Base-by-base conservation (phyloP, 2,113 vertebrate genomes). In the Anarrhichthys ocellatus region DNA sequence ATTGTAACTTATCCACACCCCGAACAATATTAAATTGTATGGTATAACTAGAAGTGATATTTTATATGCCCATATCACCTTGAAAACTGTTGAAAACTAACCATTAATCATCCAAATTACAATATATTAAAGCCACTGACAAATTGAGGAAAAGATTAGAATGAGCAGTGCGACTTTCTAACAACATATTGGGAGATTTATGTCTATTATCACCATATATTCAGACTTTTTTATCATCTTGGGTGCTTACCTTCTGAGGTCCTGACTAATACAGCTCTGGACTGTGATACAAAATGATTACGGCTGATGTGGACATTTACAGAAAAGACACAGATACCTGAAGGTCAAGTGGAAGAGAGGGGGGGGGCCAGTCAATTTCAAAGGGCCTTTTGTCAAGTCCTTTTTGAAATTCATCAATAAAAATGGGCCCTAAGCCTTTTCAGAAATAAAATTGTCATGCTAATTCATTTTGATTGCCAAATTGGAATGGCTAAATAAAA, bases 401-500 rank as follows among this genome's bases (percentile, higher is more conserved):
- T 87, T 84, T 94, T 94, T 94, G 88, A 93, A 95, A 94, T 94
- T 93, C 89, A 93, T 92, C 90, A 92, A 93, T 93, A 90, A 92
- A 93, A 91, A 83, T 77, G 77, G 81, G 77, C 89, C 81, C 81
- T 88, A 85, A 92, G 92, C 86, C 92, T 91, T 93, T 93, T 94
- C 91, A 94, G 93, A 94, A 95, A 95, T 94, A 92, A 92, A 94
- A 96, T 96, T 95, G 95, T 96, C 95, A 95, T 92, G 95, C 95
- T 96, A 95, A 96, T 96, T 94, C 92, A 94, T 93, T 95, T 94
- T 95, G 95, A 96, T 96, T 94, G 94, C 91, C 85, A 94, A 91
- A 93, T 94, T 94, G 93, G 92, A 93, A 90, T 81, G 89, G 94
- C 94, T 95, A 93, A 95, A 95, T 94, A 95, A 95, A 96, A 95